These are phyloP conservation scores for Pantala flavescens DNA, from an alignment of 1,140 invertebrate species.

Conservation along the genomic window DNA sequence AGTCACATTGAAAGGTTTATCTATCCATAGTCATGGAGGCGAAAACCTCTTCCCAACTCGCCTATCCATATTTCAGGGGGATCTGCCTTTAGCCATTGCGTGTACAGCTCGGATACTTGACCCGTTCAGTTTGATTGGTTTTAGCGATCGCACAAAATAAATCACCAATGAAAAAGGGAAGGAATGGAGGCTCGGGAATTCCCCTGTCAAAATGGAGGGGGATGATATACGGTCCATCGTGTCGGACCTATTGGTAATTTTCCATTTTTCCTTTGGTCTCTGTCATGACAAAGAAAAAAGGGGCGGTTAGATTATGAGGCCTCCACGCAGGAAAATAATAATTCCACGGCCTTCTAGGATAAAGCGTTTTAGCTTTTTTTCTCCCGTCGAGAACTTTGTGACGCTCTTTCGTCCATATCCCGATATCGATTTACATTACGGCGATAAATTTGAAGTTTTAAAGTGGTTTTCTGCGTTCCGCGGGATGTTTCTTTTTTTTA, in stretches of 20 bases:
- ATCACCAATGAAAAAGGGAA: neutral
- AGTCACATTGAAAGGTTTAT: neutral
- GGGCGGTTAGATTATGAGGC: too few relatives aligned
- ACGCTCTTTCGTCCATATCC: too few relatives aligned
- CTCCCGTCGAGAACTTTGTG: too few relatives aligned
- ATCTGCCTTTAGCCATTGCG: neutral
- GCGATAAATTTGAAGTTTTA: too few relatives aligned
- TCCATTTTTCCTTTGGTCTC: neutral
- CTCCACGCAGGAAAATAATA: too few relatives aligned
- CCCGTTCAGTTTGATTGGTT: slow-evolving; percentile 8
- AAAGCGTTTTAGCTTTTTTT: too few relatives aligned
- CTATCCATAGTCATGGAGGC: neutral
- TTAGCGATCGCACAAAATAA: neutral
- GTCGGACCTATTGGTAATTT: slow-evolving; percentile 1
- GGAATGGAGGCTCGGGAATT: neutral
- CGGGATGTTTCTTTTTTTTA: too few relatives aligned
- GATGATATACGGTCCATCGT: neutral
- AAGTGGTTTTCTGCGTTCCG: too few relatives aligned
- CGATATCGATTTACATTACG: too few relatives aligned
- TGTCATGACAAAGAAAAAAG: neutral
- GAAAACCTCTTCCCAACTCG: neutral
- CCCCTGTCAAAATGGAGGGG: neutral
- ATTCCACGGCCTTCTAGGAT: too few relatives aligned
- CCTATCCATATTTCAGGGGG: neutral
- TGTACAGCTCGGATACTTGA: neutral